Evolutionary conservation across 2,797 vertebrate genomes (phyloP).

Genomic region (Myotis planiceps): DNA sequence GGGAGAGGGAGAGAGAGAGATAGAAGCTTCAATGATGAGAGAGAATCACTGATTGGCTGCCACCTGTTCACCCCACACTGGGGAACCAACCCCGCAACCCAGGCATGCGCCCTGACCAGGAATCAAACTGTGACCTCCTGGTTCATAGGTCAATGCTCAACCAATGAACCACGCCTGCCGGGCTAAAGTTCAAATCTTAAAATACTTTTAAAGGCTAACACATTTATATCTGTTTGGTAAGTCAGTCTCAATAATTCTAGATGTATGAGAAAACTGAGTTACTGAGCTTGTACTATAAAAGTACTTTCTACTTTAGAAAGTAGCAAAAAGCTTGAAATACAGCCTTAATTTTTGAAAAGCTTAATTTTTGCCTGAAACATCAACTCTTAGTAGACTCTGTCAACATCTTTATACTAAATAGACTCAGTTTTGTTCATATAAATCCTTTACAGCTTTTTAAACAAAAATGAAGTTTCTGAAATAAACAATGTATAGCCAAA

Average conservation of each 20-base stretch:
- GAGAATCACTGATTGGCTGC: no score
- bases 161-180: no score
- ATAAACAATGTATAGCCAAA: conserved; percentile 45
- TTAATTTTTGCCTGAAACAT: conserved; percentile 54
- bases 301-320: conserved; percentile 59
- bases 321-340: conserved; percentile 62
- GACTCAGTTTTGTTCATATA: conserved; percentile 68
- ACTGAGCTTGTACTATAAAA: conserved; percentile 40
- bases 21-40: no score
- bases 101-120: no score
- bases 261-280: neutral
- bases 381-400: conserved; percentile 55
- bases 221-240: neutral
- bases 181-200: neutral
- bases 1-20: no score
- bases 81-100: no score
- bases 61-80: no score
- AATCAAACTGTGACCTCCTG: no score
- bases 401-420: conserved; percentile 30
- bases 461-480: conserved; percentile 42
- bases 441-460: conserved; percentile 59
- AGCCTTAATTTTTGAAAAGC: conserved; percentile 61
- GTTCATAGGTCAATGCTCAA: no score
- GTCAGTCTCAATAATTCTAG: conserved; percentile 19
- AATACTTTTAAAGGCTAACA: conserved; percentile 20